Base-by-base conservation (phyloP, 2,113 vertebrate species). In the Chaetura pelagica region DNA sequence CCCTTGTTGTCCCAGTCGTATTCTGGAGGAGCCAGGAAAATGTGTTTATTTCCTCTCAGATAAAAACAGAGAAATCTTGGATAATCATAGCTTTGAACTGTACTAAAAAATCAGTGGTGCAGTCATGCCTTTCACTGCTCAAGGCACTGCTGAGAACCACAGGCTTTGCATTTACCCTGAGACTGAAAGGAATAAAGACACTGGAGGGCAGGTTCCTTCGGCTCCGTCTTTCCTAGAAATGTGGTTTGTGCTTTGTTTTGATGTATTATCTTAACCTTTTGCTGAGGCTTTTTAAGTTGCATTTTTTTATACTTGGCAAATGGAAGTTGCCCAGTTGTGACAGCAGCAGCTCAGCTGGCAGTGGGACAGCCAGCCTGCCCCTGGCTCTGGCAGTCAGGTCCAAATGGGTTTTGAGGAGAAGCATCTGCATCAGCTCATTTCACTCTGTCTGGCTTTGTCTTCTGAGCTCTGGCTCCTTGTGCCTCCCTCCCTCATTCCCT, bases 131-230 rank as follows among this genome's bases (percentile, higher is more conserved):
- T 66, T 69, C 2, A 3, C 34, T 21, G 30, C 57, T 15, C 6
- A 10, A 29, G 3, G 3, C 5, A 0, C 3, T 35, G 9, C 3
- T 66, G 46, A 15, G 40, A 87, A 4, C 46, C 27, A 6, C 29
- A 0, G 7, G 44, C 69, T 66, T 86, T 76, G 51, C 26, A 2
- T 74, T 58, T 15, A 40, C 34, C 19, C 32, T 32, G 55, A 32
- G 30, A 61, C 14, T 42, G 40, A 42, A 42, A 12, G 5, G 40
- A 42, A 42, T 42, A 42, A 42, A 42, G 40, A 42, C 10, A 42
- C 14, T 42, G 40, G 29, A 48, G 24, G 26, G 55, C 7, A 7
- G 30, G 18, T 20, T n/a, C 27, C 46, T 48, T 49, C 49, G 29
- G n/a, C 29, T 66, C 73, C 21, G 3, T 40, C 44, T 54, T 63